Base-by-base conservation (phyloP, 1,140 invertebrate species). In the Arion vulgaris region DNA sequence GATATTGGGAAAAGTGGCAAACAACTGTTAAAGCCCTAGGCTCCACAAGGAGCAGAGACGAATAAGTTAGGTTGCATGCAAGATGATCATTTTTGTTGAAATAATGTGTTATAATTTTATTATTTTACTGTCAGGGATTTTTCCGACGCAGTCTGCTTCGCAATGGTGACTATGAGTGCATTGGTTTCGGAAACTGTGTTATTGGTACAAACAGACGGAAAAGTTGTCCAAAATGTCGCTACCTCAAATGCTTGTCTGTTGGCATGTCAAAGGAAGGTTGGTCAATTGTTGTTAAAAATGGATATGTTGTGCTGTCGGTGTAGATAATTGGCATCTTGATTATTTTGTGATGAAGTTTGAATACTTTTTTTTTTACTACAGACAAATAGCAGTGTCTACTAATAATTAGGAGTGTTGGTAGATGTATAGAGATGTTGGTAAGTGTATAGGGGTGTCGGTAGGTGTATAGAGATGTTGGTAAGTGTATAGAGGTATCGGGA, bases 241-340 rank as follows among this genome's bases (percentile, higher is more conserved):
- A 89, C 73, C 83, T 88, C 71, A 91, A 90, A 74, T 92, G 91
- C 83, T 80, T 91, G 7, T 68, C 69, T 68, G 85, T 90, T 19
- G 91, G 91, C 28, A 92, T 92, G 91, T 91, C 91, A 34, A 90
- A 91, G 83, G 86, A 87, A 81, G 91, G 91, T 92, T 86, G 83
- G 83, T 81, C 1, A 15, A n/a, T 2, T 4, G 2, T 57, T 57
- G 2, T 5, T 7, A 45, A 45, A 45, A 7, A 45, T 45, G 15
- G 15, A 45, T 15, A 45, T 45, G 41, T 15, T 45, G 41, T 45
- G 41, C 41, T 45, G 5, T 45, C 41, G 15, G 41, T 57, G 2
- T 57, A 15, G 2, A 4, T 57, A 4, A 23, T 57, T 57, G 53
- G 15, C 26, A 23, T 57, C 9, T 11, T 57, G 53, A 15, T 5